Evolutionary conservation across 2,888 invertebrate genomes (phyloP).

Genomic region (Drosophila macrospina): DNA sequence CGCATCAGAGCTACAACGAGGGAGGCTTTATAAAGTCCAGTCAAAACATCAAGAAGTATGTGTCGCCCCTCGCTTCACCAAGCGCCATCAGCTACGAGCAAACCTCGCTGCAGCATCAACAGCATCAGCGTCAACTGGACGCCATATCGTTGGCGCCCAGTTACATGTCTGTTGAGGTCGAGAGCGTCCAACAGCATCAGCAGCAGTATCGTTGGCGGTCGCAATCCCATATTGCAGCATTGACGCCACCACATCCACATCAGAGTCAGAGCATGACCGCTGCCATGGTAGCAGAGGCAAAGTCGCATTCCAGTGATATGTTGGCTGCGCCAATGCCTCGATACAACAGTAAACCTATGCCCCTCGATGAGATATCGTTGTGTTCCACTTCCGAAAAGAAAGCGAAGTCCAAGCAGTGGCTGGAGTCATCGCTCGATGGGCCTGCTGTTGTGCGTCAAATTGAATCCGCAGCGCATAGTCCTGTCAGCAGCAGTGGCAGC

Average conservation of each 20-base stretch:
- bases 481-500: constrained; percentile 48
- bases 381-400: constrained; percentile 82
- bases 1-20: constrained; percentile 82
- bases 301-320: constrained; percentile 83
- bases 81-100: constrained; percentile 65
- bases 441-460: constrained; percentile 78
- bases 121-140: constrained; percentile 70
- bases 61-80: constrained; percentile 82
- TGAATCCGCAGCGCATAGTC: constrained; percentile 55
- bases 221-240: constrained; percentile 72
- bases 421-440: constrained; percentile 85
- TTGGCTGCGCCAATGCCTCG: constrained; percentile 68
- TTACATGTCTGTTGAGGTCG: constrained; percentile 75
- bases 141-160: constrained; percentile 82
- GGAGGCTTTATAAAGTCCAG: constrained; percentile 84
- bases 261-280: constrained; percentile 45
- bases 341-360: constrained; percentile 65
- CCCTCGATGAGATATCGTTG: constrained; percentile 83
- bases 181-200: constrained; percentile 58
- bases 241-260: constrained; percentile 65
- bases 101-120: constrained; percentile 49
- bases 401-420: constrained; percentile 84
- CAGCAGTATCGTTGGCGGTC: constrained; percentile 80
- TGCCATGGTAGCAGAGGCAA: constrained; percentile 56
- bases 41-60: constrained; percentile 84